phyloP scores from a whole-genome alignment of 2,797 vertebrate genomes.

The Kryptopterus vitreolus region DNA sequence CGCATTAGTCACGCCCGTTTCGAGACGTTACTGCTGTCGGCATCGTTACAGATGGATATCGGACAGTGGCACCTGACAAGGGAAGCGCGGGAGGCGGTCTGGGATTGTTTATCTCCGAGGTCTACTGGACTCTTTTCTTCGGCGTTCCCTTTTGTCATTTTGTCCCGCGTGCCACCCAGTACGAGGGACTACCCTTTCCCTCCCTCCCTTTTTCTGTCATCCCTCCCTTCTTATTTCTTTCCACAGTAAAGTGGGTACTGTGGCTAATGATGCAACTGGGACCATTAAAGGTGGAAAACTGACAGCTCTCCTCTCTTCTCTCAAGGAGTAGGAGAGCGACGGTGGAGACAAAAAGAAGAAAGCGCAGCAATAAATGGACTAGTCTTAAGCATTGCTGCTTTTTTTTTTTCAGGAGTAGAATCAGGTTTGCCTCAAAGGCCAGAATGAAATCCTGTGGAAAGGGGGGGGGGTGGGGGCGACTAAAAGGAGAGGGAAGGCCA shows the following conservation, averaged over 20 bases:
- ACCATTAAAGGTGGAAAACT: conserved; percentile 73
- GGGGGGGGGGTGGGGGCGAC: conserved; percentile 16
- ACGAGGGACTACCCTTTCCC: conserved; percentile 39
- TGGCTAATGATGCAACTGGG: conserved; percentile 70
- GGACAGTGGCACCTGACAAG: conserved; percentile 38
- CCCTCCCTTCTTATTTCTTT: conserved; percentile 47
- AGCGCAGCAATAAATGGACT: conserved; percentile 73
- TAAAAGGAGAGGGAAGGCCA: conserved; percentile 36
- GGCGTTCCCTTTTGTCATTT: conserved; percentile 53
- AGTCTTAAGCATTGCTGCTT: conserved; percentile 69
- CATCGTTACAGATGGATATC: conserved; percentile 40
- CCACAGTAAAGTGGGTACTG: conserved; percentile 65
- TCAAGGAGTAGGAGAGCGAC: conserved; percentile 63
- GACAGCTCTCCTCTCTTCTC: conserved; percentile 65
- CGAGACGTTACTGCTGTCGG: conserved; percentile 45
- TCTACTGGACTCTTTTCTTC: conserved; percentile 39
- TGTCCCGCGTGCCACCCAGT: conserved; percentile 55
- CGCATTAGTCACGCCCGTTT: conserved; percentile 44
- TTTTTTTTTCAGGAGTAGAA: conserved; percentile 38
- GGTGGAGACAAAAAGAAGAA: conserved; percentile 70
- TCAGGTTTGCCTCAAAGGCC: conserved; percentile 51
- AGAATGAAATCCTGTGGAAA: conserved; percentile 39
- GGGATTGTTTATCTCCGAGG: conserved; percentile 24
- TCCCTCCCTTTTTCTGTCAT: conserved; percentile 30
- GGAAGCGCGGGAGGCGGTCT: conserved; percentile 22